Conservation (phyloP, 2,797 vertebrate species). For the Poecilia picta region DNA sequence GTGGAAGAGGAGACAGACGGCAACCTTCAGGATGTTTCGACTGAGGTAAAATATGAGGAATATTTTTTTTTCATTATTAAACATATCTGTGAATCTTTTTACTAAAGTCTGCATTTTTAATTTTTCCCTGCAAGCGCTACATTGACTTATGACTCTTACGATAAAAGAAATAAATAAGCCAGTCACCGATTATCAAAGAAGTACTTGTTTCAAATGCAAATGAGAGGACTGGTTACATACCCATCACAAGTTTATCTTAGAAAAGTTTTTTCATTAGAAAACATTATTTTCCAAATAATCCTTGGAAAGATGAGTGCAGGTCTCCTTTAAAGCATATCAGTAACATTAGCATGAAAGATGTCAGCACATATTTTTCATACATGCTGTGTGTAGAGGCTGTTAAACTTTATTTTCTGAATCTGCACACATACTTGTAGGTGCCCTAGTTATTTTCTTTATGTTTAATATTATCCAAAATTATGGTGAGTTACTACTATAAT, state of each 20-base stretch:
- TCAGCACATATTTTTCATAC: not conserved
- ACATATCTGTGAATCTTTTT: not conserved
- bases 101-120: not conserved
- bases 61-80: not conserved
- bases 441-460: not conserved
- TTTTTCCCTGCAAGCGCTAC: not conserved
- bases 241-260: not conserved
- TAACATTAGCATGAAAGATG: not conserved
- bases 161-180: not conserved
- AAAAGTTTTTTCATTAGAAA: not conserved
- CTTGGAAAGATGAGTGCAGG: not conserved
- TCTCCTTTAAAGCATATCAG: not conserved
- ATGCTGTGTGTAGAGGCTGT: not conserved
- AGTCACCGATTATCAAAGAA: not conserved
- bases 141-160: not conserved
- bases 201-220: not conserved
- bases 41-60: conserved; percentile 72
- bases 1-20: conserved; percentile 81
- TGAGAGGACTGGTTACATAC: not conserved
- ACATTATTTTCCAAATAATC: not conserved
- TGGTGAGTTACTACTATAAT: not conserved
- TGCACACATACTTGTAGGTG: not conserved
- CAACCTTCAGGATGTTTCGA: conserved; percentile 67
- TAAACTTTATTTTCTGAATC: not conserved
- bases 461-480: not conserved